These are phyloP conservation scores for Pangasianodon hypophthalmus DNA, from an alignment of 2,113 vertebrate genomes.

Conservation along the genomic window DNA sequence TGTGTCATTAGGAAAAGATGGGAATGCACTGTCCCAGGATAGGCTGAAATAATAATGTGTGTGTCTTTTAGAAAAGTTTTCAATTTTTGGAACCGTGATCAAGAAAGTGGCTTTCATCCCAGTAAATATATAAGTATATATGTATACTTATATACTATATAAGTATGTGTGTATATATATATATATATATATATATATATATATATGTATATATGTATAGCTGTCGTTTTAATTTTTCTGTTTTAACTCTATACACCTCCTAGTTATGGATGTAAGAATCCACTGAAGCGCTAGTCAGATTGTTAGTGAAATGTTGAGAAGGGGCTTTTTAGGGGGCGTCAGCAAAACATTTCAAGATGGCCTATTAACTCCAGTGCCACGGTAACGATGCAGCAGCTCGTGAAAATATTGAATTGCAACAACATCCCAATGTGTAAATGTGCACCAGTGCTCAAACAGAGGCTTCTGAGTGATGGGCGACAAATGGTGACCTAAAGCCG, in stretches of 20 bases:
- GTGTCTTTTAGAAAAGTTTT: constrained; percentile 1
- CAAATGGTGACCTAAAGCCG: constrained; percentile 80
- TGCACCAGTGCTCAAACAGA: constrained; percentile 69
- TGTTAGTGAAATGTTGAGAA: constrained; percentile 68
- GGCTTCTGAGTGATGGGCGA: constrained; percentile 89
- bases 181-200: too few species aligned
- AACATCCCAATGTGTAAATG: constrained; percentile 76
- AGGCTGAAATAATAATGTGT: constrained; percentile 67
- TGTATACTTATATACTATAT: too few species aligned
- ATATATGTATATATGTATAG: too few species aligned
- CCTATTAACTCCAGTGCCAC: constrained; percentile 85
- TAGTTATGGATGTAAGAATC: constrained; percentile 1
- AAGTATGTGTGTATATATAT: too few species aligned
- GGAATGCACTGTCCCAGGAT: constrained; percentile 73
- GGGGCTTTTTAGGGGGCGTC: constrained; percentile 55
- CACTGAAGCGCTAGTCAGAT: constrained; percentile 59
- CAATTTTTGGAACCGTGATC: constrained; percentile 66
- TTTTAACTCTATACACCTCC: not conserved
- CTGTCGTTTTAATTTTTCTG: not conserved
- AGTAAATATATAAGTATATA: constrained; percentile 46
- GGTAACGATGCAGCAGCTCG: constrained; percentile 94
- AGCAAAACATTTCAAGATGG: constrained; percentile 82
- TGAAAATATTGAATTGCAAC: constrained; percentile 99
- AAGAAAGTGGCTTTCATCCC: constrained; percentile 76
- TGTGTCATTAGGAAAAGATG: constrained; percentile 72